Percentiles rank a stretch among this genome's conserved stretches.
Evolutionary conservation across 1,140 invertebrate genomes (phyloP).

Genomic region (Pararge aegeria): DNA sequence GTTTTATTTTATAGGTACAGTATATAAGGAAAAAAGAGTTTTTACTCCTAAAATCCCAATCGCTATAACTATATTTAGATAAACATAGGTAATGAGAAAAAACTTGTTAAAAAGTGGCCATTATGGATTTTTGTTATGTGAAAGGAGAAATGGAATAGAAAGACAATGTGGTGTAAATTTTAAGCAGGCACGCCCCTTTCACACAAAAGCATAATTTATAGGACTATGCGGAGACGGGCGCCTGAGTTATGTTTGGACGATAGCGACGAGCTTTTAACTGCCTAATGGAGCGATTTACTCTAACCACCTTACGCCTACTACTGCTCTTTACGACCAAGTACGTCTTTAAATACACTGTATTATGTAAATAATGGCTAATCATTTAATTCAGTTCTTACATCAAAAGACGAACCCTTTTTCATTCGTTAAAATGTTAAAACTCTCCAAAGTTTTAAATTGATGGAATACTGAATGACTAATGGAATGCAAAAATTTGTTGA

Average conservation of each 20-base stretch:
- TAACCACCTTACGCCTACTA: slow-evolving; percentile 50
- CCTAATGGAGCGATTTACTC: slow-evolving; percentile 77
- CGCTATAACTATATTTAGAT: too few relatives aligned
- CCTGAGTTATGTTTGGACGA: slow-evolving; percentile 73
- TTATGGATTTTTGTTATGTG: neutral
- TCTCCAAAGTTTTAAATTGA: too few relatives aligned
- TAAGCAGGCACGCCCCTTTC: slow-evolving; percentile 66
- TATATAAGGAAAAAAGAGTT: too few relatives aligned
- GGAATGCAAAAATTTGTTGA: too few relatives aligned
- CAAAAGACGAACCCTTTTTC: neutral
- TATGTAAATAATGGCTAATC: slow-evolving; percentile 21
- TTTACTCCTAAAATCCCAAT: too few relatives aligned
- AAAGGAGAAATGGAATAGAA: slow-evolving; percentile 49
- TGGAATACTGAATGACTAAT: too few relatives aligned
- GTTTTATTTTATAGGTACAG: too few relatives aligned
- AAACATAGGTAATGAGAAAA: too few relatives aligned
- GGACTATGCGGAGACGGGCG: slow-evolving; percentile 70
- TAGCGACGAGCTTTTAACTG: slow-evolving; percentile 78
- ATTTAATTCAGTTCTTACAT: slow-evolving; percentile 15
- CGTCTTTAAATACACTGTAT: slow-evolving; percentile 33
- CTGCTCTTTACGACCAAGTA: slow-evolving; percentile 35
- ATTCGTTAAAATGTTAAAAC: too few relatives aligned
- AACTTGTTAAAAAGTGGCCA: neutral
- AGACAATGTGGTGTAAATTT: slow-evolving; percentile 75
- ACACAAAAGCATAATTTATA: slow-evolving; percentile 75